A percentile compares a stretch with the other conserved stretches of the same genome.
These are phyloP conservation scores for Leguminivora glycinivorella DNA, from an alignment of 1,140 invertebrate species.

Conservation along the genomic window DNA sequence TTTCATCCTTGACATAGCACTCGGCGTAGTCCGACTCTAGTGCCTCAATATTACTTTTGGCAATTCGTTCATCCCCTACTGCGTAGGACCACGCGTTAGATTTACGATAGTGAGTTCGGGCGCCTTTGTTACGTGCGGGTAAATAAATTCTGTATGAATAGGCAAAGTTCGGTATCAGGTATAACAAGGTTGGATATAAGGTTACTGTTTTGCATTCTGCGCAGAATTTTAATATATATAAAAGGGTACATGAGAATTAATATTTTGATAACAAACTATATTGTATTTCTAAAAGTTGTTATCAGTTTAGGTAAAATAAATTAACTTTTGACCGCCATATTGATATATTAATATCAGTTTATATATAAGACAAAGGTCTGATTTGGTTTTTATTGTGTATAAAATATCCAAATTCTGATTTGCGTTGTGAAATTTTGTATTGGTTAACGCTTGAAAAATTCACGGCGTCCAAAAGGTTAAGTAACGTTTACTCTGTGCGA, in stretches of 20 bases:
- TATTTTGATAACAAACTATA: neutral
- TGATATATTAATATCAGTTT: no score
- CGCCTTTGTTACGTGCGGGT: slow-evolving; percentile 10
- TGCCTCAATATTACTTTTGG: neutral
- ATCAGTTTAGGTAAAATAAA: neutral
- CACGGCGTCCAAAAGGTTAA: no score
- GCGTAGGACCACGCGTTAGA: neutral
- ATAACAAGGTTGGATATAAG: slow-evolving; percentile 1
- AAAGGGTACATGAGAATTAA: neutral
- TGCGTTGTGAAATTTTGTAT: no score
- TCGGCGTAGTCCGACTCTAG: no score
- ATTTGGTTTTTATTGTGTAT: no score
- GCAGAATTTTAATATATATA: neutral
- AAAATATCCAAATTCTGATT: no score
- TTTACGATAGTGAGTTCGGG: slow-evolving; percentile 12
- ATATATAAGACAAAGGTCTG: no score
- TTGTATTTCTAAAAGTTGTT: neutral
- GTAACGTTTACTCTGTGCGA: no score
- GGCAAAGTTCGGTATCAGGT: slow-evolving; percentile 15
- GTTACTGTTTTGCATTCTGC: slow-evolving; percentile 8
- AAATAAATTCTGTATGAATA: slow-evolving; percentile 28
- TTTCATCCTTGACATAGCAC: no score
- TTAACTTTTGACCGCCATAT: no score
- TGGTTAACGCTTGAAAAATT: no score
- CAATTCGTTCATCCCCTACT: neutral